Base-by-base conservation (phyloP, 1,140 invertebrate genomes). In the Druon quercuslanigerum region DNA sequence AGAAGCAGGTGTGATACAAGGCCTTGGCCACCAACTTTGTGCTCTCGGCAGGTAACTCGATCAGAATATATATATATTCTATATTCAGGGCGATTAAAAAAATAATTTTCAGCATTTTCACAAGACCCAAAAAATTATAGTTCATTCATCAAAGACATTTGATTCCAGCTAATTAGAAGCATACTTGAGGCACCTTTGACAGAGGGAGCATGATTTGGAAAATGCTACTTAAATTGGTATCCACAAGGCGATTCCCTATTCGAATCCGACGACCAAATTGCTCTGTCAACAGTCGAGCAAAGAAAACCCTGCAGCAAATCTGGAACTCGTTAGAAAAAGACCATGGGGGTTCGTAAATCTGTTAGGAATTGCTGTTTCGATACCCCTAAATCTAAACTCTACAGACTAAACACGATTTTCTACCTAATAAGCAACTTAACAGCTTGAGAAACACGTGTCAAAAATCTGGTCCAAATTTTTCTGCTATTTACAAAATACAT, bases 1-100 rank as follows among this genome's bases (percentile, higher is more conserved):
- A 85, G 83, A 66, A 85, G 83, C 84, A 85, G 84, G 84, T 85
- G 84, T 82, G 73, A 77, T 76, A 80, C 79, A 83, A 85, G 81
- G 81, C 83, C 81, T 82, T 71, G 81, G 71, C 82, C 81, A 76
- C 79, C 76, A 51, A 74, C 56, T 73, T 73, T 77, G 25, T 17
- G 70, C 46, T 71, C 56, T 73, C 73, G 71, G 11, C 40, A 33
- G 60, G 5, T 66, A 16, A 60, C 33, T 33, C 25, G 8, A 66
- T 40, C 60, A n/a, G 16, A 25, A 46, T 66, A 66, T 66, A 19
- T 20, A 9, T 46, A 33, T 60, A 33, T 60, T 57, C 5, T 20
- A 66, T 33, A 7, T 16, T 66, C 17, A 54, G 9, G 7, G 9
- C 40, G 8, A 46, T 46, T 46, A 8, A 11, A 46, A 46, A 46